Base-by-base conservation (phyloP, 2,888 invertebrate genomes). In the Opisthograptis luteolata region DNA sequence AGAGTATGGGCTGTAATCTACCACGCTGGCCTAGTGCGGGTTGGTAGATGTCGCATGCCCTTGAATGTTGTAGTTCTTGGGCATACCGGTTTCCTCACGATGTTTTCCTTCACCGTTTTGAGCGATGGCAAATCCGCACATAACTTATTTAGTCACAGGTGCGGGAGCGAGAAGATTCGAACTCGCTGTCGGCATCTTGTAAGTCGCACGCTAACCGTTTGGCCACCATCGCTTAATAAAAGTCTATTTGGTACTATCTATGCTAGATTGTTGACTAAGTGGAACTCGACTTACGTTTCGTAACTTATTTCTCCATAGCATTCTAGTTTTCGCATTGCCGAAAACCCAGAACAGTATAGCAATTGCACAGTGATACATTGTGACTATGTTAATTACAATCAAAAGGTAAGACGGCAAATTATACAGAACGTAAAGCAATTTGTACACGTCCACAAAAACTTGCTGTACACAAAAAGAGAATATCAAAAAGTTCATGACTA, bases 331-430 rank as follows among this genome's bases (percentile, higher is more conserved):
- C 1, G 68, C 66, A 48, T 88, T 89, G 1, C 84, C 88, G 44
- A 86, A 82, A 3, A 89, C 66, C 89, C 89, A 89, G 58, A 88
- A 89, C 5, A 74, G 54, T 31, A 81, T 81, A 0, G 87, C 77
- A 24, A 79, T 63, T 0, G 80, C 79, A 62, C 85, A 87, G 25
- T 87, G 81, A 55, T 82, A 89, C 52, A 84, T 64, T 0, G 79
- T 56, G 0, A 76, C n/a, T 35, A 78, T 71, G 53, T 79, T 79
- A 45, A 66, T 55, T 0, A 58, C 7, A 1, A 68, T 34, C 2
- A 76, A 27, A 2, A 59, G 3, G 3, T 49, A 22, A 0, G 62
- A 61, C 0, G 62, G 52, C 4, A 59, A 8, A 3, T 50, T 34
- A 3, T 60, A 55, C 1, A 66, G 32, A 2, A 79, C 12, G 37